Evolutionary conservation across 2,113 vertebrate genomes (phyloP).

Genomic region (Falco punctatus): DNA sequence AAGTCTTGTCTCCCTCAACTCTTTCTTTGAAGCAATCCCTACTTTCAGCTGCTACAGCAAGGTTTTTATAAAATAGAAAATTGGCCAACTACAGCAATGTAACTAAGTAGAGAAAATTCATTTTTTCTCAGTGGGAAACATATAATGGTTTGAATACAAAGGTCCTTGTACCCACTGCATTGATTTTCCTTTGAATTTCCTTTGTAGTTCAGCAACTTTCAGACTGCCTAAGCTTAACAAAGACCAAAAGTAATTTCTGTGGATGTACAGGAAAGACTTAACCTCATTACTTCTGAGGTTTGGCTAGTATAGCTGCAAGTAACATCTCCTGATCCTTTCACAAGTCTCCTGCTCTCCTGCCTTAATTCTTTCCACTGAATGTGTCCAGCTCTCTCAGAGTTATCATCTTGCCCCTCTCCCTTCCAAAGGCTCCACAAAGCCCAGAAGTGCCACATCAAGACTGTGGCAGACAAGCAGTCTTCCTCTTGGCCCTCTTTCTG

Average conservation of each 20-base stretch:
- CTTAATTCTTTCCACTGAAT: background rate
- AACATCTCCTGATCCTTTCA: background rate
- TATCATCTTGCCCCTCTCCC: background rate
- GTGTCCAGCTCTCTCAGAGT: background rate
- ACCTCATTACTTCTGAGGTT: background rate
- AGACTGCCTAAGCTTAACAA: background rate
- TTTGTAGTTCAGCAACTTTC: background rate
- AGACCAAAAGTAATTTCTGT: background rate
- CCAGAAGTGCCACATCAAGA: background rate
- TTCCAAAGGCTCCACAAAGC: rapidly evolving
- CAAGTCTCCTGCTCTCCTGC: background rate
- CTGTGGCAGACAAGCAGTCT: background rate
- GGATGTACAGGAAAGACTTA: background rate
- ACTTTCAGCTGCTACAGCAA: background rate
- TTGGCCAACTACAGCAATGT: background rate
- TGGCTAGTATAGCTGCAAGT: too few relatives aligned
- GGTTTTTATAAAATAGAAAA: background rate
- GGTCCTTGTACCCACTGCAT: background rate
- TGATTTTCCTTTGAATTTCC: background rate
- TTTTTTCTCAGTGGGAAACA: background rate
- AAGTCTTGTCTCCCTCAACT: background rate
- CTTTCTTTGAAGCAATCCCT: background rate
- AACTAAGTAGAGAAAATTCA: background rate
- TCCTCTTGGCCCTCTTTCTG: background rate
- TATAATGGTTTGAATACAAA: background rate